Conservation (phyloP, 2,797 vertebrate species). For the Todus mexicanus region DNA sequence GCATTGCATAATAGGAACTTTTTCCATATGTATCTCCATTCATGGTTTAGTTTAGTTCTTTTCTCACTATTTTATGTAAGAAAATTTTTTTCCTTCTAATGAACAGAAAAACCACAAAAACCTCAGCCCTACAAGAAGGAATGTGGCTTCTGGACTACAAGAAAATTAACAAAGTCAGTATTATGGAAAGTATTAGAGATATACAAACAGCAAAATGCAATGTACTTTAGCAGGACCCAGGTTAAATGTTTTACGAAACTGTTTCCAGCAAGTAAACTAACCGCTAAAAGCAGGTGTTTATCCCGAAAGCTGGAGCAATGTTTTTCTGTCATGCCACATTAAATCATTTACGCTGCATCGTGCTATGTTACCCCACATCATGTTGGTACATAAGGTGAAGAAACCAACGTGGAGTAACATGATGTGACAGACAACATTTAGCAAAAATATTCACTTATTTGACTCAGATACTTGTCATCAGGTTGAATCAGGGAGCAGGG, state of each 20-base stretch:
- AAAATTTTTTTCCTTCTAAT: background rate
- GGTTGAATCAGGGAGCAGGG: conserved; percentile 6
- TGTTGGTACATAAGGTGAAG: background rate
- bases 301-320: background rate
- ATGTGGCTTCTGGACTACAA: background rate
- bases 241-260: background rate
- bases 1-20: background rate
- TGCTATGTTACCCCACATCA: background rate
- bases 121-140: background rate
- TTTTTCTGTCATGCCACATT: background rate
- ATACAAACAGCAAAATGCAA: background rate
- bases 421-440: conserved; percentile 64
- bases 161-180: background rate
- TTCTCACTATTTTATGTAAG: background rate
- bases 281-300: conserved; percentile 28
- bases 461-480: conserved; percentile 36
- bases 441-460: conserved; percentile 42
- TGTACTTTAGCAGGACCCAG: background rate
- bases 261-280: background rate
- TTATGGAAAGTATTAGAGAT: background rate
- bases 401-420: background rate
- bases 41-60: background rate
- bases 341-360: background rate
- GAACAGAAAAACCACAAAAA: background rate
- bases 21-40: background rate